These are phyloP conservation scores for Dascyllus trimaculatus DNA, from an alignment of 2,113 vertebrate genomes.

Conservation along the genomic window DNA sequence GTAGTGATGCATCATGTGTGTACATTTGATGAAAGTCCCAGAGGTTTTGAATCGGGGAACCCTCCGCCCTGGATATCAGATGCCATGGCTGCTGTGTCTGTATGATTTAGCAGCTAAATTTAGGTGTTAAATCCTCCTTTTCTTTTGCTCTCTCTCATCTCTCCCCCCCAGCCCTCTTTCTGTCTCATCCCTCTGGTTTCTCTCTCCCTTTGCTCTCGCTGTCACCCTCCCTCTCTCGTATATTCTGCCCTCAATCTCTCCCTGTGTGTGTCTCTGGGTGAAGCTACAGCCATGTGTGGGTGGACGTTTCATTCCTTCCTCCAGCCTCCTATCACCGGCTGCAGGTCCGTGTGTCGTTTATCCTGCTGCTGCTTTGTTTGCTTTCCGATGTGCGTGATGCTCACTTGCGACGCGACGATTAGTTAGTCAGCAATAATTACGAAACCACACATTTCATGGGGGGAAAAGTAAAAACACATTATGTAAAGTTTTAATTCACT, in stretches of 20 bases:
- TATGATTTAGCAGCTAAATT: slow-evolving; percentile 55
- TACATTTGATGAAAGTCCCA: neutral
- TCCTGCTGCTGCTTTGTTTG: slow-evolving; percentile 1
- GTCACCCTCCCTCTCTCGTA: slow-evolving; percentile 10
- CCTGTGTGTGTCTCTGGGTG: slow-evolving; percentile 35
- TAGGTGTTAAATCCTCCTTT: slow-evolving; percentile 56
- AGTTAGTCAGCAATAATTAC: too few relatives aligned
- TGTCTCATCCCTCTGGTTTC: slow-evolving; percentile 11
- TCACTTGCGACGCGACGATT: neutral
- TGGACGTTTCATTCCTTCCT: slow-evolving; percentile 38
- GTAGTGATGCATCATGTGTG: neutral
- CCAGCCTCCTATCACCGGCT: slow-evolving; percentile 19
- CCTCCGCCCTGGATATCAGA: slow-evolving; percentile 11
- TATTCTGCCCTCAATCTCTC: slow-evolving; percentile 16
- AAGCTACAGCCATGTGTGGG: slow-evolving; percentile 45
- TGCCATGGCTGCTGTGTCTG: slow-evolving; percentile 25
- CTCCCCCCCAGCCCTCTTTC: slow-evolving; percentile 29
- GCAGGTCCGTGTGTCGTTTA: slow-evolving; percentile 17
- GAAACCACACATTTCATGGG: too few relatives aligned
- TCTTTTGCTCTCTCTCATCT: slow-evolving; percentile 45
- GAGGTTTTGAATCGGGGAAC: slow-evolving; percentile 19
- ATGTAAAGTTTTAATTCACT: too few relatives aligned
- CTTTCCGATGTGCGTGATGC: neutral
- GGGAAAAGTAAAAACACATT: too few relatives aligned
- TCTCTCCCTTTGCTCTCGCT: neutral